A percentile compares a stretch with the other conserved stretches of the same genome.
Conservation (phyloP, 1,140 invertebrate genomes). For the Saccostrea cuccullata region DNA sequence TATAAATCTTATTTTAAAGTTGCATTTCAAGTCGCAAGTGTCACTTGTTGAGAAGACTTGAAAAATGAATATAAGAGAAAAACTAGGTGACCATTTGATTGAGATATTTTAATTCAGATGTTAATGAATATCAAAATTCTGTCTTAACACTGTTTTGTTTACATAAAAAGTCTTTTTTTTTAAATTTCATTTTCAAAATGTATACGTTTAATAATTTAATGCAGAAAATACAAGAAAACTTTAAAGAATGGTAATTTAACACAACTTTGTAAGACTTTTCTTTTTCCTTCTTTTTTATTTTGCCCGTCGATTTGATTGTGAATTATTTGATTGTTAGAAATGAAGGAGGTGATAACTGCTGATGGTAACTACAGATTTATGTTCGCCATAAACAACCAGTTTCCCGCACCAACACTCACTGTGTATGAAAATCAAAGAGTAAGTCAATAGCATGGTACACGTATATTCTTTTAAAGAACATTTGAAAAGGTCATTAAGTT, state of each 20-base stretch:
- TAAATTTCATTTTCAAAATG: background rate
- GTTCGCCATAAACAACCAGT: slow-evolving; percentile 23
- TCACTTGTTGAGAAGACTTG: too few relatives aligned
- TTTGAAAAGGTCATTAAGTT: background rate
- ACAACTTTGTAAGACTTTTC: too few relatives aligned
- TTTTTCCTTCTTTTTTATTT: background rate
- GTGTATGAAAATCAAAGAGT: slow-evolving; percentile 39
- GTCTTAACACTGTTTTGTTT: background rate
- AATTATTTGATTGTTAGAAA: background rate
- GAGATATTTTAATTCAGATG: too few relatives aligned
- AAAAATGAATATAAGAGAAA: too few relatives aligned
- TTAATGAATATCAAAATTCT: background rate
- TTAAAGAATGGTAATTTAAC: too few relatives aligned
- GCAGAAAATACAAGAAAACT: background rate
- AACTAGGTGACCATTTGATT: too few relatives aligned
- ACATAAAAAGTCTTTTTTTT: background rate
- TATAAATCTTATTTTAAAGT: too few relatives aligned
- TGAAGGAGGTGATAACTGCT: background rate
- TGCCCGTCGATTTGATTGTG: background rate
- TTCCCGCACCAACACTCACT: background rate
- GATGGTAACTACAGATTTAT: slow-evolving; percentile 18
- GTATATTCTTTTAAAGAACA: background rate
- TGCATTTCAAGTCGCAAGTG: too few relatives aligned
- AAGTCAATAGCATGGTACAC: background rate
- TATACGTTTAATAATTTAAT: background rate